phyloP scores from a whole-genome alignment of 2,888 invertebrate genomes.

The Agriopis leucophaearia region DNA sequence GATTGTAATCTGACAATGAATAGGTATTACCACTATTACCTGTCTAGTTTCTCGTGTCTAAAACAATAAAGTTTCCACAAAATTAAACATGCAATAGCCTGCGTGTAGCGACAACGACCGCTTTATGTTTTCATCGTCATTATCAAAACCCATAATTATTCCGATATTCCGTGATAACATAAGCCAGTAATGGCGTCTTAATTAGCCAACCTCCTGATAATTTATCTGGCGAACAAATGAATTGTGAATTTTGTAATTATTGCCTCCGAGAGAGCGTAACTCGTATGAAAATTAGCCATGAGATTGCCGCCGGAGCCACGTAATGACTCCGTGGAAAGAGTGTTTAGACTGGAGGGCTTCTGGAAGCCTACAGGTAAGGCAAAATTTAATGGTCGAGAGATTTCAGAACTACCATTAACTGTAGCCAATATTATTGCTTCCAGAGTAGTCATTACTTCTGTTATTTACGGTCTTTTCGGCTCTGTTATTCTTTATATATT shows the following conservation, averaged over 20 bases:
- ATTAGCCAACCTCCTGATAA: slow-evolving; percentile 63
- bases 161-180: slow-evolving; percentile 66
- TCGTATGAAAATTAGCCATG: slow-evolving; percentile 45
- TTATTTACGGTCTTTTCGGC: no score
- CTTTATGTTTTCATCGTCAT: slow-evolving; percentile 52
- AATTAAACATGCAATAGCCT: slow-evolving; percentile 48
- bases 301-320: slow-evolving; percentile 33
- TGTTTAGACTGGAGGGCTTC: slow-evolving; percentile 5
- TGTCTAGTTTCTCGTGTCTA: slow-evolving; percentile 44
- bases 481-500: no score
- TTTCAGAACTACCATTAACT: not conserved
- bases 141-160: slow-evolving; percentile 60
- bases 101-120: slow-evolving; percentile 49
- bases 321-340: slow-evolving; percentile 20
- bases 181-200: slow-evolving; percentile 66
- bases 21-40: slow-evolving; percentile 19
- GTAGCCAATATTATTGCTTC: no score
- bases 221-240: slow-evolving; percentile 69
- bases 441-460: no score
- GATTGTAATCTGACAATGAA: slow-evolving; percentile 9
- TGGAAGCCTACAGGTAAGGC: not conserved
- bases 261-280: slow-evolving; percentile 69
- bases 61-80: slow-evolving; percentile 48
- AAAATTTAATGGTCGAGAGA: not conserved
- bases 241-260: slow-evolving; percentile 72